Conservation (phyloP, 1,140 invertebrate species). For the Scaptodrosophila lebanonensis region DNA sequence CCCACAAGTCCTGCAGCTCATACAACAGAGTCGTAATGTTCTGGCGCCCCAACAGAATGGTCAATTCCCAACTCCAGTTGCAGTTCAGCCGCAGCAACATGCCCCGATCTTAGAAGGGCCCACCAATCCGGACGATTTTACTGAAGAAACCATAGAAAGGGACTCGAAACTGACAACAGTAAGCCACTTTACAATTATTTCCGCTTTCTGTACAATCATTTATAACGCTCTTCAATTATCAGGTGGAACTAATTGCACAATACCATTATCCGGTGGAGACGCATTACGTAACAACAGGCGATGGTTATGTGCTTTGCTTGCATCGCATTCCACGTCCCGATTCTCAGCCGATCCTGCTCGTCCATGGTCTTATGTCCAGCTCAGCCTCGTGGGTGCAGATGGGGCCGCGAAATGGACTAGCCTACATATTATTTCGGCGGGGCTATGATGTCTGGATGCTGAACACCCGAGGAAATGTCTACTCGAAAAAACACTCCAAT, state of each 20-base stretch:
- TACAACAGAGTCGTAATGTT: no score
- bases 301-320: slow-evolving; percentile 78
- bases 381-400: slow-evolving; percentile 80
- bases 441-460: slow-evolving; percentile 86
- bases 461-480: slow-evolving; percentile 83
- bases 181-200: neutral
- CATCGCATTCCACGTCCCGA: slow-evolving; percentile 65
- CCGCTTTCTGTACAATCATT: neutral
- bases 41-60: no score
- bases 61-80: no score
- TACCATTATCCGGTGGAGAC: slow-evolving; percentile 80
- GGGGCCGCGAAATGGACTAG: slow-evolving; percentile 78
- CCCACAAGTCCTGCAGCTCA: no score
- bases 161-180: slow-evolving; percentile 4
- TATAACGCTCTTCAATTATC: no score
- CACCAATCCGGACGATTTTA: no score
- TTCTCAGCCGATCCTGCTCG: slow-evolving; percentile 78
- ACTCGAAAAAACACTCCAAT: slow-evolving; percentile 79
- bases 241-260: slow-evolving; percentile 71
- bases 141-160: no score
- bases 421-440: slow-evolving; percentile 81
- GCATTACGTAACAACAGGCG: slow-evolving; percentile 77
- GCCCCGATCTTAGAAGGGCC: no score
- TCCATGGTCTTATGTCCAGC: slow-evolving; percentile 81
- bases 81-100: no score